These are phyloP conservation scores for Acridotheres tristis DNA, from an alignment of 2,797 vertebrate genomes.

Conservation along the genomic window DNA sequence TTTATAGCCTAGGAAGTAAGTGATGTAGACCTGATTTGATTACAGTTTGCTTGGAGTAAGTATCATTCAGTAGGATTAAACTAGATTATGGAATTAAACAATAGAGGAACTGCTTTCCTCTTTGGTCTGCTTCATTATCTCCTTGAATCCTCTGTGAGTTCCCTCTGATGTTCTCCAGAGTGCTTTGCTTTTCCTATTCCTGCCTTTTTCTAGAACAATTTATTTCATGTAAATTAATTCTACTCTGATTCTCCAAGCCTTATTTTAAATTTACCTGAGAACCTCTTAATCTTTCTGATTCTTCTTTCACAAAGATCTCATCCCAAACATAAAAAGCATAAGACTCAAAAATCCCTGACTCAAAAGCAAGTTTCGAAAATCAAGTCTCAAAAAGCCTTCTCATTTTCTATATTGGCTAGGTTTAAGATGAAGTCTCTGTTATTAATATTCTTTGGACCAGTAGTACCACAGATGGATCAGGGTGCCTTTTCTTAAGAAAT, in stretches of 20 bases:
- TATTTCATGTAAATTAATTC: neutral
- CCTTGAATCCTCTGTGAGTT: neutral
- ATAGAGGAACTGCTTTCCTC: neutral
- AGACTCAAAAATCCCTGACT: too few species aligned
- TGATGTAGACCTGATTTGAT: neutral
- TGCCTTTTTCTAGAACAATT: neutral
- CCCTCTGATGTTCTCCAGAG: neutral
- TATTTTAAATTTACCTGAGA: neutral
- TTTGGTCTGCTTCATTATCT: neutral
- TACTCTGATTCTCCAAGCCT: neutral
- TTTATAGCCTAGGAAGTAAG: neutral
- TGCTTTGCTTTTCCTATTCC: neutral
- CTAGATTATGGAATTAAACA: neutral
- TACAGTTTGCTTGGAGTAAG: neutral
- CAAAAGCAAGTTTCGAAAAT: too few species aligned
- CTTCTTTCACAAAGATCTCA: neutral
- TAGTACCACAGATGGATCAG: neutral
- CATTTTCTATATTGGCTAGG: neutral
- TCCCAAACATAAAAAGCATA: neutral
- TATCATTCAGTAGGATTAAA: neutral
- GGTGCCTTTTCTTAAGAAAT: neutral
- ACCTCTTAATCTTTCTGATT: neutral
- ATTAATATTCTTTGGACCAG: neutral
- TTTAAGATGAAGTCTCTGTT: neutral
- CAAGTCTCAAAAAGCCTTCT: too few species aligned